Evolutionary conservation across 2,113 vertebrate species (phyloP).

Genomic region (Bungarus multicinctus): DNA sequence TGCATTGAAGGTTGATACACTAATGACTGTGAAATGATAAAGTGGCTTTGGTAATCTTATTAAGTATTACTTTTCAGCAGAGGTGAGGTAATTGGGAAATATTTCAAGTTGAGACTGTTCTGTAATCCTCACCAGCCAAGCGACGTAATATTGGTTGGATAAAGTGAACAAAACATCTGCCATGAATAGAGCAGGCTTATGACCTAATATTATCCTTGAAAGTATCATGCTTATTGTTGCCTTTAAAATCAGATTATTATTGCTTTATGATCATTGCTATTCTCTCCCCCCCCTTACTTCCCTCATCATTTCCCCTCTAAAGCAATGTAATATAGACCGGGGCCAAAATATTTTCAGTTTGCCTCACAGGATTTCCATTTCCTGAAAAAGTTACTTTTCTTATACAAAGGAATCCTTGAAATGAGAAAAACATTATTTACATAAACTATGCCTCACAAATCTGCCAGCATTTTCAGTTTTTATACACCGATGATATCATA

Average conservation of each 20-base stretch:
- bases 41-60: not conserved
- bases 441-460: not conserved
- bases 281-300: not conserved
- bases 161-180: not conserved
- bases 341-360: not conserved
- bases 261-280: not conserved
- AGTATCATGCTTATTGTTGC: not conserved
- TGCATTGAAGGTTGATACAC: not conserved
- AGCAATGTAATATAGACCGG: not conserved
- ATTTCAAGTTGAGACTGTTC: not conserved
- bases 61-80: not conserved
- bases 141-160: not conserved
- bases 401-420: not conserved
- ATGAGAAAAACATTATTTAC: not conserved
- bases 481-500: not conserved
- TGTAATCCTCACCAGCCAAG: not conserved
- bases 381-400: not conserved
- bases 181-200: not conserved
- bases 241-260: not conserved
- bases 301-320: not conserved
- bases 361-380: slow-evolving; percentile 2
- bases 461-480: not conserved
- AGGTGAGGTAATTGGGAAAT: not conserved
- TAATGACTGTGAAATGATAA: not conserved
- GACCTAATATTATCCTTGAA: not conserved